Conservation (phyloP, 2,113 vertebrate species). For the Pygathrix nemaeus region DNA sequence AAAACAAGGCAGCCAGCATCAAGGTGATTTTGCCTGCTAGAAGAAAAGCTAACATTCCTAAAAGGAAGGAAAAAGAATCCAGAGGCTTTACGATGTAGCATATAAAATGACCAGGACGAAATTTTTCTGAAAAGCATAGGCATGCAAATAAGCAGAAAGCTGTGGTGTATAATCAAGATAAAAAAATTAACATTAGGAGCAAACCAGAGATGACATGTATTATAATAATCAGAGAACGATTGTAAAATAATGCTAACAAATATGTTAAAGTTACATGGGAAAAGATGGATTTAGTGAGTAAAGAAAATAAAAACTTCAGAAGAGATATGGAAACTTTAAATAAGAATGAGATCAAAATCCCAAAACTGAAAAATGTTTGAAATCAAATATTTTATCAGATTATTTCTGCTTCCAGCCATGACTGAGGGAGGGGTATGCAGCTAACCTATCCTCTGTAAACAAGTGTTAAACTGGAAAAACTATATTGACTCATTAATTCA, state of each 20-base stretch:
- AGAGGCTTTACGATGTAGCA: neutral
- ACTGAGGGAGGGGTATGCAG: neutral
- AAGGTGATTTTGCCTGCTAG: neutral
- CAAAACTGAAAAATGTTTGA: neutral
- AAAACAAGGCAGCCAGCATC: neutral
- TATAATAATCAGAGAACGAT: neutral
- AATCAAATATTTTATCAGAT: neutral
- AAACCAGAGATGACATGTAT: neutral
- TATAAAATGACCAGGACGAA: neutral
- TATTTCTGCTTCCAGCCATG: neutral
- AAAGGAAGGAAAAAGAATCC: neutral
- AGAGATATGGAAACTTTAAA: neutral
- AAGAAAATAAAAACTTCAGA: neutral
- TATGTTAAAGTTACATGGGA: neutral
- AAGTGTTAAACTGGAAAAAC: neutral
- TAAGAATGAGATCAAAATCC: neutral
- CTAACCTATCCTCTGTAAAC: neutral
- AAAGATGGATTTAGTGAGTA: neutral
- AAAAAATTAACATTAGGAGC: neutral
- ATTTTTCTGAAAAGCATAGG: neutral
- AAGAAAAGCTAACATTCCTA: neutral
- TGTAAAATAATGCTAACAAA: neutral
- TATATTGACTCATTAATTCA: neutral
- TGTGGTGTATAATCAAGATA: neutral
- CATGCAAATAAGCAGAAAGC: neutral